A percentile compares a stretch with the other conserved stretches of the same genome.
Evolutionary conservation across 2,888 invertebrate species (phyloP).

Genomic region (Allophyes oxyacanthae): DNA sequence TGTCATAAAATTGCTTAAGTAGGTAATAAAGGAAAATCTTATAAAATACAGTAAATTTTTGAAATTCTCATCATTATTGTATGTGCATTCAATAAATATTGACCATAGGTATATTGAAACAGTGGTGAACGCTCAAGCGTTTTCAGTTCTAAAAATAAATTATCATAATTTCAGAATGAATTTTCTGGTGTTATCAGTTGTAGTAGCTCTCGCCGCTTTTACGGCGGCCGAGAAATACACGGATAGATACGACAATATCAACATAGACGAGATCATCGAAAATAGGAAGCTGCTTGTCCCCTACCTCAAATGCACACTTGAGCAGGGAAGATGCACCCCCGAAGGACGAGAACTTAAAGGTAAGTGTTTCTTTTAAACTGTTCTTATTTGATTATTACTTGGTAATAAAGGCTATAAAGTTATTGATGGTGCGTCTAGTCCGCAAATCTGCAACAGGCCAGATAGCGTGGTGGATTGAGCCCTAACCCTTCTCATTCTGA

Average conservation of each 20-base stretch:
- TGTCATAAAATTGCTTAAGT: conserved; percentile 14
- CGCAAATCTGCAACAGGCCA: too few relatives aligned
- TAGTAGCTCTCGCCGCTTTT: conserved; percentile 48
- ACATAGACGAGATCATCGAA: conserved; percentile 91
- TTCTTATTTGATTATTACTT: too few relatives aligned
- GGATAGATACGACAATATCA: conserved; percentile 91
- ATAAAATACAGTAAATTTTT: conserved; percentile 28
- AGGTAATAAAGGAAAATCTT: conserved; percentile 26
- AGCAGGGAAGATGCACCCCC: conserved; percentile 90
- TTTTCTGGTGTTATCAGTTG: conserved; percentile 47
- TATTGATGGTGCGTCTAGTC: too few relatives aligned
- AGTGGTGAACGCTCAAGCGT: not conserved
- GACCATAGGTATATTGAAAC: not conserved
- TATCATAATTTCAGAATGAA: conserved; percentile 64
- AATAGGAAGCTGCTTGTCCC: conserved; percentile 91
- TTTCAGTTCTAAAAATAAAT: conserved; percentile 1
- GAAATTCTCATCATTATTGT: conserved; percentile 11
- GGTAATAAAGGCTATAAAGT: too few relatives aligned
- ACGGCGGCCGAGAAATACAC: conserved; percentile 82
- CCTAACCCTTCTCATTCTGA: too few relatives aligned
- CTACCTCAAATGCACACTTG: conserved; percentile 92
- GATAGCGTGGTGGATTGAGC: too few relatives aligned
- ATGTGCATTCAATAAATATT: not conserved
- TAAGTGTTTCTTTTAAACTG: conserved; percentile 71
- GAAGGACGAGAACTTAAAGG: conserved; percentile 92